Conservation (phyloP, 2,888 invertebrate genomes). For the Xanthostigma xanthostigma region DNA sequence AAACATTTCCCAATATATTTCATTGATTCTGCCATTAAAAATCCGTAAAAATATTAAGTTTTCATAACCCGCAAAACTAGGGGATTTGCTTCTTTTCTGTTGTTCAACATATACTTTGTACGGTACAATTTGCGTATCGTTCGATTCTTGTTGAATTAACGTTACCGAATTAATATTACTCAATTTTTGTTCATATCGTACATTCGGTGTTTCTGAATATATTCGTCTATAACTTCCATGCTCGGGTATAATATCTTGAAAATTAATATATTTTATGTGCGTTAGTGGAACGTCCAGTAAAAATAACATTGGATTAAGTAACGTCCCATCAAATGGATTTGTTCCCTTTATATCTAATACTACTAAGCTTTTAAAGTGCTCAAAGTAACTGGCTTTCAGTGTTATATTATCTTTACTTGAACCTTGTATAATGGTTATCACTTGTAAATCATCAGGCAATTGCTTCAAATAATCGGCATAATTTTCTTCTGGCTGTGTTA, state of each 20-base stretch:
- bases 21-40: slow-evolving; percentile 40
- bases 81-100: slow-evolving; percentile 28
- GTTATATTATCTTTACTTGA: slow-evolving; percentile 32
- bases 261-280: slow-evolving; percentile 33
- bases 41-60: slow-evolving; percentile 42
- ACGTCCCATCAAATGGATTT: slow-evolving; percentile 21
- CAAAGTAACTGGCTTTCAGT: slow-evolving; percentile 29
- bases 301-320: slow-evolving; percentile 24
- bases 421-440: slow-evolving; percentile 40
- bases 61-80: slow-evolving; percentile 33
- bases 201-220: too few relatives aligned
- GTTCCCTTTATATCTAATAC: slow-evolving; percentile 45
- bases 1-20: slow-evolving; percentile 54
- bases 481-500: slow-evolving; percentile 32
- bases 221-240: slow-evolving; percentile 26
- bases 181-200: slow-evolving; percentile 21
- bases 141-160: slow-evolving; percentile 23
- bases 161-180: slow-evolving; percentile 22
- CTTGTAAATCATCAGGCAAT: slow-evolving; percentile 34
- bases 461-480: slow-evolving; percentile 26
- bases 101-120: slow-evolving; percentile 45
- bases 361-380: slow-evolving; percentile 33
- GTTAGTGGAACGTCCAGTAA: slow-evolving; percentile 32
- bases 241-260: slow-evolving; percentile 32
- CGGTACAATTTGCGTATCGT: slow-evolving; percentile 40